Base-by-base conservation (phyloP, 2,113 vertebrate species). In the Cebidichthys violaceus region DNA sequence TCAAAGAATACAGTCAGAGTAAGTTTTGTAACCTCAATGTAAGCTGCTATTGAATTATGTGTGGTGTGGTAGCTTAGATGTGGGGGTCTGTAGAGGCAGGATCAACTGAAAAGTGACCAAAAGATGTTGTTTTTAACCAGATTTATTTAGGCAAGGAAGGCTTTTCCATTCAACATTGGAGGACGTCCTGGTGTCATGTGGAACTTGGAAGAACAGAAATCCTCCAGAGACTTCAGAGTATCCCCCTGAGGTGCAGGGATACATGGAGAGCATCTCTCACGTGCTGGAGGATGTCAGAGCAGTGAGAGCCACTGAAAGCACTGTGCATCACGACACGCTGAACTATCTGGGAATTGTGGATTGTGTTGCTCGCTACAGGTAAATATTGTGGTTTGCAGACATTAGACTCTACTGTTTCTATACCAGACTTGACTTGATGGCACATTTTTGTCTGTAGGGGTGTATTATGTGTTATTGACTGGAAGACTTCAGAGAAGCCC, bases 401-500 rank as follows among this genome's bases (percentile, higher is more conserved):
- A 27, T 50, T 41, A 33, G 4, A 27, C 10, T 33, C 0, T 4
- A 5, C 4, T 47, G 33, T 71, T 55, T 45, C 20, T 5, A 47
- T 20, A 43, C 27, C 1, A 55, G 33, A 41, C 54, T 39, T 45
- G 22, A 24, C 7, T 60, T 78, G 43, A 75, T 3, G 37, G 0
- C 0, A 10, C 0, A 6, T 77, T 87, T 86, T 67, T 68, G 4
- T 88, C 43, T 11, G 59, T 93, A 99, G 98, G 77, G 96, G 96
- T 69, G 96, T 88, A 2, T 59, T 98, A 11, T 99, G 98, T 93
- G 95, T 96, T 78, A 98, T 99, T 33, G 98, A 99, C 70, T 99
- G 98, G 98, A 99, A 99, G 83, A 99, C 98, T 8, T 99, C 98
- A 0, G 98, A 98, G 86, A 99, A 97, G 86, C 95, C 93, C 18